Percentiles rank a stretch among this genome's conserved stretches.
Evolutionary conservation across 2,113 vertebrate species (phyloP).

Genomic region (Brevimyrus niger): DNA sequence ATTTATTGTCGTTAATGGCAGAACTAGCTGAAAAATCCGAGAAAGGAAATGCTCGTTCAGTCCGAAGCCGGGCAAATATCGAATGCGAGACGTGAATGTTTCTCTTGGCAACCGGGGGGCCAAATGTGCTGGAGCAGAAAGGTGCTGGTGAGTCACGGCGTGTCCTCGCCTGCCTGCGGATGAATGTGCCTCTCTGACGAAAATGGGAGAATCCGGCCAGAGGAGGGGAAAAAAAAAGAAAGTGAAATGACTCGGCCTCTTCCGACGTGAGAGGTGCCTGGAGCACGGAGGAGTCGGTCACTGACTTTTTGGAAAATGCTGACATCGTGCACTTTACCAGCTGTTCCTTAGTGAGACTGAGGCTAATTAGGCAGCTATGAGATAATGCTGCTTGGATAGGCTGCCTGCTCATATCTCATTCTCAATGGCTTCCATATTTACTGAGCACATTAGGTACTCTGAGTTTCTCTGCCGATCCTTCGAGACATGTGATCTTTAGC

Average conservation of each 20-base stretch:
- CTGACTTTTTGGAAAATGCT: constrained; percentile 32
- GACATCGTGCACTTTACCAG: constrained; percentile 48
- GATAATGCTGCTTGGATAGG: constrained; percentile 44
- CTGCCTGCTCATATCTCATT: constrained; percentile 52
- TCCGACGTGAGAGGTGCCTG: constrained; percentile 42
- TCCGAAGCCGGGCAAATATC: constrained; percentile 32
- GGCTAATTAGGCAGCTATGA: constrained; percentile 57
- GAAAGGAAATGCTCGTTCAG: constrained; percentile 6
- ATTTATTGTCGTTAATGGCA: neutral
- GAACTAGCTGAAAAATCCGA: neutral
- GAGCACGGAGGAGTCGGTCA: constrained; percentile 15
- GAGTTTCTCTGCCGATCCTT: neutral
- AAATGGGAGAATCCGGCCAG: constrained; percentile 48
- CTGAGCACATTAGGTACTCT: neutral
- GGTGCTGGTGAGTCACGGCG: constrained; percentile 38
- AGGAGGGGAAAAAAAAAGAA: constrained; percentile 4
- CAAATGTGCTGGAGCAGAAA: constrained; percentile 45
- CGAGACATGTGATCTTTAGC: neutral
- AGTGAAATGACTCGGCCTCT: constrained; percentile 32
- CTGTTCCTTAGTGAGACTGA: constrained; percentile 53
- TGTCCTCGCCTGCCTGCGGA: constrained; percentile 38
- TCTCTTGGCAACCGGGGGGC: constrained; percentile 39
- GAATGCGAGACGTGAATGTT: constrained; percentile 35
- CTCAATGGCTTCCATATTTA: neutral
- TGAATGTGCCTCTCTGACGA: constrained; percentile 49